Conservation (phyloP, 2,797 vertebrate genomes). For the Labeo calbasu region DNA sequence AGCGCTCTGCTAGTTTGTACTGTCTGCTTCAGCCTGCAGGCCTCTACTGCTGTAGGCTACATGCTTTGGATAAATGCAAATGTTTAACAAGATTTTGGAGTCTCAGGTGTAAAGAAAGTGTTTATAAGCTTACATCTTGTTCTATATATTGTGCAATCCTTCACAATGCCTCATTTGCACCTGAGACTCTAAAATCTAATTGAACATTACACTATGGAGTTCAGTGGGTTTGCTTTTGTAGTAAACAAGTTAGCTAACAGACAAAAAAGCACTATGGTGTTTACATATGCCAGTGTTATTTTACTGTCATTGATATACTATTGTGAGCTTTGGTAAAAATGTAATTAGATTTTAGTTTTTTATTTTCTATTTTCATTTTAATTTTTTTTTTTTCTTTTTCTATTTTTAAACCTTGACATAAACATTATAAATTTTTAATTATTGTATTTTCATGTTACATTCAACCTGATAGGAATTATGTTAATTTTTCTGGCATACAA, state of each 20-base stretch:
- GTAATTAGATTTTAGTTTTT: background rate
- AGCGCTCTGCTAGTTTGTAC: background rate
- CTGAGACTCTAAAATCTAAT: background rate
- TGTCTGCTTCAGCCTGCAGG: slow-evolving; percentile 7
- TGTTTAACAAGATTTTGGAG: slow-evolving; percentile 25
- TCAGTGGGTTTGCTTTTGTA: background rate
- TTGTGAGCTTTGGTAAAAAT: too few species aligned
- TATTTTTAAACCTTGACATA: background rate
- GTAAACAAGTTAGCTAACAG: background rate
- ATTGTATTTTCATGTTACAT: background rate
- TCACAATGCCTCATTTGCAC: background rate
- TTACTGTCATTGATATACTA: background rate
- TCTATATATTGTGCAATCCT: slow-evolving; percentile 4
- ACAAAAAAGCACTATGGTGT: background rate
- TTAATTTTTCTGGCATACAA: background rate
- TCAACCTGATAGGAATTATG: too few species aligned
- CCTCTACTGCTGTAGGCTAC: background rate
- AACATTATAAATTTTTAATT: background rate
- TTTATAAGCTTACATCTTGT: slow-evolving; percentile 3
- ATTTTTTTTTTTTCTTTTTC: background rate
- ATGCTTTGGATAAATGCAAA: slow-evolving; percentile 28
- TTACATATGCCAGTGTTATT: background rate
- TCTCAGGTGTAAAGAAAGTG: slow-evolving; percentile 16
- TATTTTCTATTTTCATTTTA: background rate
- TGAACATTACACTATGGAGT: background rate